Evolutionary conservation across 2,113 vertebrate species (phyloP).

Genomic region (Nicator chloris): DNA sequence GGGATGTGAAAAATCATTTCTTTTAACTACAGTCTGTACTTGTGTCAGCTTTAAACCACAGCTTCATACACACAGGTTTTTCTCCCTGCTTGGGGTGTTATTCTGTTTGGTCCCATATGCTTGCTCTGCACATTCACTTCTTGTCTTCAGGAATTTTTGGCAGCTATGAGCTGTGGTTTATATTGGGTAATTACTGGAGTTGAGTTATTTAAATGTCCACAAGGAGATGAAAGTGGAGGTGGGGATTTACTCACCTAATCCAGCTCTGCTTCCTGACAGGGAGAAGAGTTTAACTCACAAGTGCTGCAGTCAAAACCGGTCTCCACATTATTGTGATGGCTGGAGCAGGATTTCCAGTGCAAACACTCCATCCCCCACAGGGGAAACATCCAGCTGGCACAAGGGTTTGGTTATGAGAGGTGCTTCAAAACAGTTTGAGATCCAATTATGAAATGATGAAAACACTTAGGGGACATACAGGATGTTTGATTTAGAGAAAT

Average conservation of each 20-base stretch:
- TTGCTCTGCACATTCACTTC: constrained; percentile 18
- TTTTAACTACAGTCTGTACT: not conserved
- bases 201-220: constrained; percentile 18
- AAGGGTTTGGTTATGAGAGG: not conserved
- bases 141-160: constrained; percentile 27
- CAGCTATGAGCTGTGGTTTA: constrained; percentile 11
- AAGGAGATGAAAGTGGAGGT: constrained; percentile 15
- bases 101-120: not conserved
- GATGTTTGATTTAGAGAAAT: constrained; percentile 3
- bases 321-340: not conserved
- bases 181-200: not conserved
- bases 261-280: not conserved
- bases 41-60: not conserved
- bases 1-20: not conserved
- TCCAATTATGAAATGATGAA: not conserved
- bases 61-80: not conserved
- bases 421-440: constrained; percentile 10
- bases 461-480: not conserved
- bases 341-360: not conserved
- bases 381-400: not conserved
- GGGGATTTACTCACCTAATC: not conserved
- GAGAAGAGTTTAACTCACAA: not conserved
- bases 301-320: not conserved
- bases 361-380: not conserved
- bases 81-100: not conserved